A percentile compares a stretch with the other conserved stretches of the same genome.
Conservation (phyloP, 1,140 invertebrate species). For the Anastrepha ludens region DNA sequence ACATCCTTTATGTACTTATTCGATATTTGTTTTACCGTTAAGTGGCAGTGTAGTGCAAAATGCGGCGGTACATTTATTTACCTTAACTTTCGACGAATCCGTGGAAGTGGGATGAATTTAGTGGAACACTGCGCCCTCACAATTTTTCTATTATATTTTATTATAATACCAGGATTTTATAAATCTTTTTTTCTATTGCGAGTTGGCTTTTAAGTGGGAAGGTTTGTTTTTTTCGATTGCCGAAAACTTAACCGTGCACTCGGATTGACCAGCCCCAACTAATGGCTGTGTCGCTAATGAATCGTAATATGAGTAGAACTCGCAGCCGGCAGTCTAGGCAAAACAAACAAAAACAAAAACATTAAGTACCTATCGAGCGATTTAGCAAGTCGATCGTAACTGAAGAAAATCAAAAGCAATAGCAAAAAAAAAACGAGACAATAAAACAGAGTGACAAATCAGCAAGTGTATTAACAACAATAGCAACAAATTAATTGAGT, state of each 20-base stretch:
- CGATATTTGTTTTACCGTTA: no score
- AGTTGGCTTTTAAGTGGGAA: background rate
- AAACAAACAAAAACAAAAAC: background rate
- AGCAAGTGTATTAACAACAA: slow-evolving; percentile 1
- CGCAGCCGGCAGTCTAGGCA: background rate
- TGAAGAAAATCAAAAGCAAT: background rate
- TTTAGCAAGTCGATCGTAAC: background rate
- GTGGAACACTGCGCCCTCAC: no score
- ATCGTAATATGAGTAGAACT: background rate
- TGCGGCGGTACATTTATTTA: no score
- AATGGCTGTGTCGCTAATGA: background rate
- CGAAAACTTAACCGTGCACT: slow-evolving; percentile 21
- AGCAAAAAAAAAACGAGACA: background rate
- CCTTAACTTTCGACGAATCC: no score
- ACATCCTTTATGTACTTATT: no score
- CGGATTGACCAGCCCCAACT: slow-evolving; percentile 8
- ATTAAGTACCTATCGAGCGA: background rate
- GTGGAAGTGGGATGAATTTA: no score
- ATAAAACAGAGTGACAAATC: background rate
- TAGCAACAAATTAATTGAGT: slow-evolving; percentile 33
- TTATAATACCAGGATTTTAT: no score
- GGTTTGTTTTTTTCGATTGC: background rate
- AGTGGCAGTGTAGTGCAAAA: no score
- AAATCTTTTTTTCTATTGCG: background rate
- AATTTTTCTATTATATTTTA: no score